phyloP scores from a whole-genome alignment of 2,888 invertebrate species.

The Ernsta delagoae region DNA sequence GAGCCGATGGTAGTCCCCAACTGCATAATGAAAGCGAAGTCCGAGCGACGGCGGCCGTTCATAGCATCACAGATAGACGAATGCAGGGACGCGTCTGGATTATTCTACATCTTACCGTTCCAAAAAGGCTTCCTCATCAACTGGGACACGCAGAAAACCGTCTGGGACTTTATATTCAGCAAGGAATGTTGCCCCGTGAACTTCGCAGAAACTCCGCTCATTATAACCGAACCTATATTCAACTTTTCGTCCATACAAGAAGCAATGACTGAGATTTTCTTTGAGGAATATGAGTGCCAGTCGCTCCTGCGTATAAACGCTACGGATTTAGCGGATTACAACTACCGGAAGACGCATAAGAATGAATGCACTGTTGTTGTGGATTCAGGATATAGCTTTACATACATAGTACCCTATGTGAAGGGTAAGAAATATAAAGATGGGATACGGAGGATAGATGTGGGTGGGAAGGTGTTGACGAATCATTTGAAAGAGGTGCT shows the following conservation, averaged over 20 bases:
- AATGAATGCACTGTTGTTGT: conserved; percentile 92
- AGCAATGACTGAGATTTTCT: conserved; percentile 97
- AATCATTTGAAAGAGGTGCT: conserved; percentile 99
- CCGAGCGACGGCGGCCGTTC: conserved; percentile 96
- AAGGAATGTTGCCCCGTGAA: conserved; percentile 92
- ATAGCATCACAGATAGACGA: conserved; percentile 97
- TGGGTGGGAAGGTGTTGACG: conserved; percentile 98
- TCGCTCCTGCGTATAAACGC: conserved; percentile 92
- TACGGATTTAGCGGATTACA: conserved; percentile 91
- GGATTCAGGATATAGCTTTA: conserved; percentile 98
- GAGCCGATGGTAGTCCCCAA: conserved; percentile 94
- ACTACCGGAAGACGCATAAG: conserved; percentile 83
- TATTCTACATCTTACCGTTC: conserved; percentile 97
- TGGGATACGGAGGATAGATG: conserved; percentile 93
- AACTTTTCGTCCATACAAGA: conserved; percentile 97
- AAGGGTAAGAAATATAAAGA: conserved; percentile 87
- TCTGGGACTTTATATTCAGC: conserved; percentile 98
- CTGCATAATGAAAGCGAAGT: conserved; percentile 99
- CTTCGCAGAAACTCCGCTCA: conserved; percentile 90
- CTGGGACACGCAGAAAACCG: conserved; percentile 97
- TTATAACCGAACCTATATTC: conserved; percentile 97
- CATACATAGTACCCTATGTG: conserved; percentile 96
- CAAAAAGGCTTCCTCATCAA: conserved; percentile 98
- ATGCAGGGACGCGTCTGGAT: conserved; percentile 96
- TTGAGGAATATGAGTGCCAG: conserved; percentile 98